Evolutionary conservation across 2,888 invertebrate genomes (phyloP).

Genomic region (Fragum fragum): DNA sequence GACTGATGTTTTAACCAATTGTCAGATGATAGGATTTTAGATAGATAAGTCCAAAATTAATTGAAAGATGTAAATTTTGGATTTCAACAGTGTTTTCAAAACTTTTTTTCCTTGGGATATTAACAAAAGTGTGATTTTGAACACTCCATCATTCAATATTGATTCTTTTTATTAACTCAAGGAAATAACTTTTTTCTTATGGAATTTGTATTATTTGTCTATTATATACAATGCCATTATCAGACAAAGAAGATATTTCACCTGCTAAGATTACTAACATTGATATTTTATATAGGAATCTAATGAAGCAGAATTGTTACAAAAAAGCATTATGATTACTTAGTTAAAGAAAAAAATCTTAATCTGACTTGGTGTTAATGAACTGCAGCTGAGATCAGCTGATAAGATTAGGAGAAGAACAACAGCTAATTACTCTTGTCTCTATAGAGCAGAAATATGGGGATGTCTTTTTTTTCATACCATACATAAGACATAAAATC

Average conservation of each 20-base stretch:
- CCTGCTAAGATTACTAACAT: neutral
- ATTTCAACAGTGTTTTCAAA: too few relatives aligned
- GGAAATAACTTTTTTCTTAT: too few relatives aligned
- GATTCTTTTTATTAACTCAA: too few relatives aligned
- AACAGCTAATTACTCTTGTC: neutral
- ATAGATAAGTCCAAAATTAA: too few relatives aligned
- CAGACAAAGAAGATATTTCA: neutral
- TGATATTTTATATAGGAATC: neutral
- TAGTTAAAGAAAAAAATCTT: neutral
- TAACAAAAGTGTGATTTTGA: too few relatives aligned
- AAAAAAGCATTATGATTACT: neutral
- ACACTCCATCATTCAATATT: too few relatives aligned
- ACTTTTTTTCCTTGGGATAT: too few relatives aligned
- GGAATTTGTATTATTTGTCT: too few relatives aligned
- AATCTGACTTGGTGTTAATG: conserved; percentile 8
- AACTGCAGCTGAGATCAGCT: conserved; percentile 13
- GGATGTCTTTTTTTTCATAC: neutral
- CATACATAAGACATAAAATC: too few relatives aligned
- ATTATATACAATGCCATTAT: neutral
- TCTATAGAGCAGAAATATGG: neutral
- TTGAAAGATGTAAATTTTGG: too few relatives aligned
- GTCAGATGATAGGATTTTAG: too few relatives aligned
- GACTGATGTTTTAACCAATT: too few relatives aligned
- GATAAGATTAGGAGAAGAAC: conserved; percentile 5
- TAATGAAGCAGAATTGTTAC: neutral